These are phyloP conservation scores for Misgurnus anguillicaudatus DNA, from an alignment of 2,113 vertebrate species.

Conservation along the genomic window DNA sequence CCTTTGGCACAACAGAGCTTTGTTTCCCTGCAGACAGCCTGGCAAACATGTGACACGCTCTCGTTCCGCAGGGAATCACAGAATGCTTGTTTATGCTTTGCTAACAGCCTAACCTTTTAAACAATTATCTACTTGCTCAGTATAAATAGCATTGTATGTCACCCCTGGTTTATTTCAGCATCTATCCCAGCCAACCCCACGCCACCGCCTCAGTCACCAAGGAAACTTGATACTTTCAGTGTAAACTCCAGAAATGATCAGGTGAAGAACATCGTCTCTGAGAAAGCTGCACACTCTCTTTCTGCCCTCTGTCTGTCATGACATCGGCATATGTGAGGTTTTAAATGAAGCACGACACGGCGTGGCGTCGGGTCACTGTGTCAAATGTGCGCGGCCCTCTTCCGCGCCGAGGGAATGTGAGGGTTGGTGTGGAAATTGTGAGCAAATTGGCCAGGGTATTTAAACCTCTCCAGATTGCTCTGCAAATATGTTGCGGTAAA, in stretches of 20 bases:
- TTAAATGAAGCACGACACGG: conserved; percentile 41
- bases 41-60: conserved; percentile 36
- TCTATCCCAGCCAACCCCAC: conserved; percentile 47
- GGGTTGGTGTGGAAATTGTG: conserved; percentile 49
- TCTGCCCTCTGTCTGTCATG: conserved; percentile 30
- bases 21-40: conserved; percentile 21
- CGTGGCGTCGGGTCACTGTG: conserved; percentile 26
- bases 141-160: conserved; percentile 66
- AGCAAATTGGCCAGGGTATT: conserved; percentile 37
- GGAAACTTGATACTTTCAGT: conserved; percentile 61
- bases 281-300: conserved; percentile 44
- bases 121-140: conserved; percentile 62
- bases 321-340: conserved; percentile 40
- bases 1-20: conserved; percentile 33
- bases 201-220: conserved; percentile 42
- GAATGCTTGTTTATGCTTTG: conserved; percentile 59
- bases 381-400: neutral
- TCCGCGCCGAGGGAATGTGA: neutral
- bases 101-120: conserved; percentile 62
- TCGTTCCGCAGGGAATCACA: conserved; percentile 9
- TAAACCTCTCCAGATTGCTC: conserved; percentile 42
- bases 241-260: conserved; percentile 63
- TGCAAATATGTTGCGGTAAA: conserved; percentile 48
- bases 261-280: conserved; percentile 51
- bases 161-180: conserved; percentile 66